Percentiles rank a stretch among this genome's conserved stretches.
Evolutionary conservation across 1,140 invertebrate species (phyloP).

Genomic region (Drosophila eugracilis): DNA sequence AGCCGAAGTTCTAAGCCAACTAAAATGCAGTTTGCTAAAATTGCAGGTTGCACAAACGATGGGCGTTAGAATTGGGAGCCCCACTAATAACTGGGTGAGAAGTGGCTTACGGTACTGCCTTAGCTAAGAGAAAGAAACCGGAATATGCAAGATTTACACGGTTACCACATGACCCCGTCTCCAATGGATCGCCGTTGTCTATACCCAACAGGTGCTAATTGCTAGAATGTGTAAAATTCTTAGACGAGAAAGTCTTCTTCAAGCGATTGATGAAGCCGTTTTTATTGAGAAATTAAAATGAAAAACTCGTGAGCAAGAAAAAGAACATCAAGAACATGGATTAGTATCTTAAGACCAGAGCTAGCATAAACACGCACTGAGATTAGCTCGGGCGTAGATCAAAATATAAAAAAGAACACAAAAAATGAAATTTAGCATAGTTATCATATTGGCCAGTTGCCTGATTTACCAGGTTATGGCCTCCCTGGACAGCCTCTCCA

Average conservation of each 20-base stretch:
- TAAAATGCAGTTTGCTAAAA: conserved; percentile 29
- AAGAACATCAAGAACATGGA: conserved; percentile 32
- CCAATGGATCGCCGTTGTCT: background rate
- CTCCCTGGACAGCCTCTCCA: conserved; percentile 44
- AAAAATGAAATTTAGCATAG: conserved; percentile 54
- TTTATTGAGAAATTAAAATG: conserved; percentile 31
- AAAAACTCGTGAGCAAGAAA: conserved; percentile 23
- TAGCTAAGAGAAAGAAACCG: conserved; percentile 41
- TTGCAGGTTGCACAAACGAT: conserved; percentile 18
- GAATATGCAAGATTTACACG: conserved; percentile 75
- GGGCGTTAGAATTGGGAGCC: conserved; percentile 30
- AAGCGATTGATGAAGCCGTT: conserved; percentile 11
- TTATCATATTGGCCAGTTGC: conserved; percentile 3
- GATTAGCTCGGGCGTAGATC: conserved; percentile 8
- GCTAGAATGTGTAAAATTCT: conserved; percentile 71
- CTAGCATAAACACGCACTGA: conserved; percentile 46
- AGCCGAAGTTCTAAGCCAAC: conserved; percentile 38
- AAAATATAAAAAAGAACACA: background rate
- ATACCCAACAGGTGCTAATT: conserved; percentile 64
- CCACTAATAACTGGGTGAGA: conserved; percentile 15
- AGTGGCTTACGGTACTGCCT: conserved; percentile 19
- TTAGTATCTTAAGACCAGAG: conserved; percentile 32
- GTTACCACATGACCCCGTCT: conserved; percentile 56
- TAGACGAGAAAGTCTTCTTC: conserved; percentile 45
- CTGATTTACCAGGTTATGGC: conserved; percentile 13